phyloP scores from a whole-genome alignment of 2,888 invertebrate genomes.

The Caradrina kadenii region DNA sequence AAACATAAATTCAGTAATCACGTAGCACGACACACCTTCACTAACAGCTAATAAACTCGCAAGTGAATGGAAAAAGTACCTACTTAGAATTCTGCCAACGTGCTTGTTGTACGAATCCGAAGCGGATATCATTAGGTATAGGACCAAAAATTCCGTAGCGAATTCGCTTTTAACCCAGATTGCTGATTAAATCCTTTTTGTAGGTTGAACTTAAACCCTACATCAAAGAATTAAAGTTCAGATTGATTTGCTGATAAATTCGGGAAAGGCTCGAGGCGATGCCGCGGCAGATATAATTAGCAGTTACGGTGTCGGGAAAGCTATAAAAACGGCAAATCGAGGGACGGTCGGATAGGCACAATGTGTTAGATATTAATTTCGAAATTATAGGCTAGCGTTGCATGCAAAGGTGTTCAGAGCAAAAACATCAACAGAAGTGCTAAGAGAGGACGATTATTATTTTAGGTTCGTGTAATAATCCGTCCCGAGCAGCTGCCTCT shows the following conservation, averaged over 20 bases:
- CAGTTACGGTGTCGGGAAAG: conserved; percentile 84
- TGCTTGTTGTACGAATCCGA: conserved; percentile 55
- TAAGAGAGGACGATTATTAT: conserved; percentile 87
- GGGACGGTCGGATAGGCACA: conserved; percentile 86
- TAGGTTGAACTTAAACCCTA: conserved; percentile 59
- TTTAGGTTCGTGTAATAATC: conserved; percentile 83
- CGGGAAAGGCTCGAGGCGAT: conserved; percentile 76
- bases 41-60: background rate
- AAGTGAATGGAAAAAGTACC: conserved; percentile 5
- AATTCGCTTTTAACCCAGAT: conserved; percentile 66
- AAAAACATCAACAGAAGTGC: conserved; percentile 89
- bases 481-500: conserved; percentile 86
- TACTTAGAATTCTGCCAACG: conserved; percentile 30
- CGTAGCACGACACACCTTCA: background rate
- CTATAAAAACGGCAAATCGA: conserved; percentile 86
- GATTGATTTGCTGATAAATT: conserved; percentile 62
- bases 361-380: conserved; percentile 90
- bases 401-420: conserved; percentile 83
- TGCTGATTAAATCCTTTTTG: conserved; percentile 67
- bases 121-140: conserved; percentile 56
- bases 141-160: conserved; percentile 62
- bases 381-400: conserved; percentile 85
- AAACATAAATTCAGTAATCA: conserved; percentile 7
- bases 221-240: conserved; percentile 60
- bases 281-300: conserved; percentile 82